Evolutionary conservation across 2,797 vertebrate species (phyloP).

Genomic region (Xiphophorus birchmanni): DNA sequence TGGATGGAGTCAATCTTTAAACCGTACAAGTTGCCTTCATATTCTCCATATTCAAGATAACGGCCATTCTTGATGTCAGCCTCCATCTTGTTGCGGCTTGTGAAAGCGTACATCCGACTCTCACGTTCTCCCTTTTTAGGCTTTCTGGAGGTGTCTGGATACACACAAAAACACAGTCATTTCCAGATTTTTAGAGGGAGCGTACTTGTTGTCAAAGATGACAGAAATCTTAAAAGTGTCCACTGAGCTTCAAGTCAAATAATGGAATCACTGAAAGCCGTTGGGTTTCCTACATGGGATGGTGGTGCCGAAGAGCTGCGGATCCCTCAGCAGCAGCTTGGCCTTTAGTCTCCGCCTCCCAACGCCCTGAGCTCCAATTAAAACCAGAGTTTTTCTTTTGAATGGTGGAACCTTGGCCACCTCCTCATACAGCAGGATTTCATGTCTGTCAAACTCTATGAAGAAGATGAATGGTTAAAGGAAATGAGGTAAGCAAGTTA

Average conservation of each 20-base stretch:
- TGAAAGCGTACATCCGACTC: constrained; percentile 91
- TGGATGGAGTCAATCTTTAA: constrained; percentile 94
- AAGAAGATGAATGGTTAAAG: neutral
- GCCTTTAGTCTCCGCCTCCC: constrained; percentile 94
- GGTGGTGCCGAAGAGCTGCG: constrained; percentile 91
- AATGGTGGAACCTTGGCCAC: constrained; percentile 95
- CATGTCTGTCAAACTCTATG: constrained; percentile 94
- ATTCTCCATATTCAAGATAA: constrained; percentile 94
- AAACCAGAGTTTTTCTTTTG: constrained; percentile 92
- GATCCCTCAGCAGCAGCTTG: constrained; percentile 89
- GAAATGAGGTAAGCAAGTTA: neutral
- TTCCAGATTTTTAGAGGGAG: neutral
- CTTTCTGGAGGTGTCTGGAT: constrained; percentile 87
- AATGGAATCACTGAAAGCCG: neutral
- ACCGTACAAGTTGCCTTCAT: constrained; percentile 92
- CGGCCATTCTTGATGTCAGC: constrained; percentile 89
- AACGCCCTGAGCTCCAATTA: constrained; percentile 95
- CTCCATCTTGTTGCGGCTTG: constrained; percentile 92
- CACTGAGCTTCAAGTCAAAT: neutral
- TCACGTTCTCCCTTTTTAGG: constrained; percentile 89
- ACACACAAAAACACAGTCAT: neutral
- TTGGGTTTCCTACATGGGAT: constrained; percentile 85
- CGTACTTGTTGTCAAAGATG: neutral
- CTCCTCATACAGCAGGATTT: constrained; percentile 95
- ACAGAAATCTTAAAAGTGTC: neutral